Percentiles rank a stretch among this genome's conserved stretches.
Conservation (phyloP, 2,113 vertebrate genomes). For the Strix uralensis region DNA sequence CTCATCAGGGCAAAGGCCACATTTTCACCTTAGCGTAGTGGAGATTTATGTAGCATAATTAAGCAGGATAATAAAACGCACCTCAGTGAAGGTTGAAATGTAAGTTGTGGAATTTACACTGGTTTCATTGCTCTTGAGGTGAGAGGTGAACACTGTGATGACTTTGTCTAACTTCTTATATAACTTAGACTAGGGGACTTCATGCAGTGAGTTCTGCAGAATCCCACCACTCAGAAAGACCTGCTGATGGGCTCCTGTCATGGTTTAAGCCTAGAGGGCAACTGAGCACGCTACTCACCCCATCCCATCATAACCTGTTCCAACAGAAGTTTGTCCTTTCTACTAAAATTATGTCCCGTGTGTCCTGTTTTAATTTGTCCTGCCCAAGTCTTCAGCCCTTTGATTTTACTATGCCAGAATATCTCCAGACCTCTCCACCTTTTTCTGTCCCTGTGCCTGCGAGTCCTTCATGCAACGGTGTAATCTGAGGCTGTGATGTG, state of each 20-base stretch:
- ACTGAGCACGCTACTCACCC: background rate
- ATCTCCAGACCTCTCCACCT: background rate
- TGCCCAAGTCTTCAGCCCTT: background rate
- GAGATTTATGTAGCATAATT: background rate
- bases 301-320: background rate
- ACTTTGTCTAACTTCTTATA: background rate
- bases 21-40: background rate
- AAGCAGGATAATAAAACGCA: slow-evolving; percentile 1
- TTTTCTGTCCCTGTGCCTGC: background rate
- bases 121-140: background rate
- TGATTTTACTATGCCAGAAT: background rate
- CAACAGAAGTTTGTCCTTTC: background rate
- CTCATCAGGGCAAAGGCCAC: background rate
- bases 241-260: background rate
- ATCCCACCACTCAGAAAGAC: background rate
- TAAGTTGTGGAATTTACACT: background rate
- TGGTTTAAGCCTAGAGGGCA: too few relatives aligned
- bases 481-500: background rate
- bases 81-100: background rate
- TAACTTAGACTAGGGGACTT: background rate
- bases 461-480: background rate
- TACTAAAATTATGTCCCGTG: background rate
- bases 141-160: background rate
- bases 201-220: background rate
- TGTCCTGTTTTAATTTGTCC: background rate